phyloP scores from a whole-genome alignment of 2,113 vertebrate species.

The Ailuropoda melanoleuca region DNA sequence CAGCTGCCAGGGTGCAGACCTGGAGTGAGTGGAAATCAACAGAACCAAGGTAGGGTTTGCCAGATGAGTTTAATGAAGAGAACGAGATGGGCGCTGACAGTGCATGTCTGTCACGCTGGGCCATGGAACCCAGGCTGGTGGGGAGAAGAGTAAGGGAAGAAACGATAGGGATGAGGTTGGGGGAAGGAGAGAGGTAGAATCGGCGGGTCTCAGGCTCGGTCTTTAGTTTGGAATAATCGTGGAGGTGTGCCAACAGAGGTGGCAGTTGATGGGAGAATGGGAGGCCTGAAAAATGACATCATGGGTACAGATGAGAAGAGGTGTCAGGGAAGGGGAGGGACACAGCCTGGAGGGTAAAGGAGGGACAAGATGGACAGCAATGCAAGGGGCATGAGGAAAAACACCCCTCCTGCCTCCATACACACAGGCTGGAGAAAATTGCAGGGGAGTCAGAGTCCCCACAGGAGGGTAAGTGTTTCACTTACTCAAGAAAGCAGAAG shows the following conservation, averaged over 20 bases:
- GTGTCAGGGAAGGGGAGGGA: neutral
- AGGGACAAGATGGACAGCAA: neutral
- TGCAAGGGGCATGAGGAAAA: neutral
- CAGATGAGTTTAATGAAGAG: neutral
- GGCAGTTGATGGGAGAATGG: neutral
- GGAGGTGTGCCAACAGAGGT: neutral
- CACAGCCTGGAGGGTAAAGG: neutral
- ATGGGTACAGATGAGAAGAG: neutral
- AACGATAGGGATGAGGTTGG: neutral
- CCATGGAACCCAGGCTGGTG: too few relatives aligned
- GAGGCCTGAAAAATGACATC: neutral
- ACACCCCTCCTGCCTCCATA: neutral
- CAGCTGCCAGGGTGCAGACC: neutral
- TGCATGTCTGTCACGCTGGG: rapidly evolving
- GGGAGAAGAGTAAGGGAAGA: neutral
- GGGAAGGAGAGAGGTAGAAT: neutral
- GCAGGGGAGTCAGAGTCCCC: neutral
- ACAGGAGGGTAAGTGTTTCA: neutral
- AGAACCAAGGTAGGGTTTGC: neutral
- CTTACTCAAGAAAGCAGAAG: neutral
- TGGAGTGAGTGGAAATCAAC: neutral
- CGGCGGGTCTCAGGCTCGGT: neutral
- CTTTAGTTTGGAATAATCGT: neutral
- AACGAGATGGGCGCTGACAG: neutral
- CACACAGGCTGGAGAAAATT: neutral